Evolutionary conservation across 1,140 invertebrate species (phyloP).

Genomic region (Bombus picipes): DNA sequence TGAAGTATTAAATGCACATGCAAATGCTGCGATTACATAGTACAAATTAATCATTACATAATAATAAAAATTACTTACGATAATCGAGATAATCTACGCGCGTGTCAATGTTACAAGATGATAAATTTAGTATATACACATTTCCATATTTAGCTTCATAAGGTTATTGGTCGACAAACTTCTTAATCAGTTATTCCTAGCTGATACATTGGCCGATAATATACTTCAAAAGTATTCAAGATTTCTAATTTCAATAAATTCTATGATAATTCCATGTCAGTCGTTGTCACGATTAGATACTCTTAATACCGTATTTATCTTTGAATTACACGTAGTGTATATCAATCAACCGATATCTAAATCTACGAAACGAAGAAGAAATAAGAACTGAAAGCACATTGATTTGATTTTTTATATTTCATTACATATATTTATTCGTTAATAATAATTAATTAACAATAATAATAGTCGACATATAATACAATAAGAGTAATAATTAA

Average conservation of each 20-base stretch:
- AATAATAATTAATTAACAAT: constrained; percentile 72
- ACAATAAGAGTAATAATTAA: constrained; percentile 75
- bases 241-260: constrained; percentile 10
- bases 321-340: background rate
- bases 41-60: background rate
- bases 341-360: background rate
- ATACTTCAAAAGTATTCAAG: background rate
- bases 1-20: background rate
- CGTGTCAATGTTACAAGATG: background rate
- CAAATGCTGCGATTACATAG: background rate
- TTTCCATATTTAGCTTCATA: background rate
- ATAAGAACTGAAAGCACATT: constrained; percentile 73
- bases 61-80: background rate
- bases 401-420: constrained; percentile 76
- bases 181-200: background rate
- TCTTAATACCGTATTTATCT: background rate
- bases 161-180: background rate
- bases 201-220: background rate
- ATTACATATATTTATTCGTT: constrained; percentile 76
- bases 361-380: constrained; percentile 11
- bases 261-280: background rate
- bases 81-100: background rate
- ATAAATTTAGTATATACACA: too few species aligned
- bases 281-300: background rate
- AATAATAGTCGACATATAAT: constrained; percentile 78